These are phyloP conservation scores for Drosophila conformis DNA, from an alignment of 2,888 invertebrate species.

Conservation along the genomic window DNA sequence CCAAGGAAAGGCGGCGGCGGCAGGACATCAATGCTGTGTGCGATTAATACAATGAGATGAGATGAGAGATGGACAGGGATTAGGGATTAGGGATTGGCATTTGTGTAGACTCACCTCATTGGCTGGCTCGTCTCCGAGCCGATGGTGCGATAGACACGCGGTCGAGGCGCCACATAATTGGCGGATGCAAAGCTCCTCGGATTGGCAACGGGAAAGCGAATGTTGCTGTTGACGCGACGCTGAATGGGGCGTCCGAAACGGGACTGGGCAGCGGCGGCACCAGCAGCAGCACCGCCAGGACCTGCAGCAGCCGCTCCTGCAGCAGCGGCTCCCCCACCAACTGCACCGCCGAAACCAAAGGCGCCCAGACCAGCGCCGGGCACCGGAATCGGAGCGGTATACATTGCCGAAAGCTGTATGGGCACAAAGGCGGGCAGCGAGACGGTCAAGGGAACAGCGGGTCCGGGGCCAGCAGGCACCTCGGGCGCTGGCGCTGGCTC, in stretches of 20 bases:
- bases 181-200: slow-evolving; percentile 74
- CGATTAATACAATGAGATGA: not conserved
- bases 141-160: slow-evolving; percentile 72
- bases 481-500: slow-evolving; percentile 74
- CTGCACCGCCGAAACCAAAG: slow-evolving; percentile 31
- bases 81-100: not conserved
- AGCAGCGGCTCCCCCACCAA: slow-evolving; percentile 12
- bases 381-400: slow-evolving; percentile 81
- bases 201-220: slow-evolving; percentile 75
- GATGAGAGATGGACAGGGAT: not conserved
- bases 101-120: slow-evolving; percentile 46
- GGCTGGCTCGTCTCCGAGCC: slow-evolving; percentile 41
- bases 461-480: slow-evolving; percentile 79
- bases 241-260: slow-evolving; percentile 13
- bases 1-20: slow-evolving; percentile 72
- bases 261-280: slow-evolving; percentile 11
- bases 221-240: slow-evolving; percentile 33
- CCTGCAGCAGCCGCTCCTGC: slow-evolving; percentile 24
- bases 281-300: not conserved
- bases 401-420: slow-evolving; percentile 84
- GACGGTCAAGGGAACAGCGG: slow-evolving; percentile 82
- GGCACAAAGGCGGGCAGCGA: slow-evolving; percentile 83
- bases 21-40: slow-evolving; percentile 55
- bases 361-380: slow-evolving; percentile 53
- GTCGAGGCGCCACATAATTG: slow-evolving; percentile 74